phyloP scores from a whole-genome alignment of 2,113 vertebrate species.

The Eleginops maclovinus region DNA sequence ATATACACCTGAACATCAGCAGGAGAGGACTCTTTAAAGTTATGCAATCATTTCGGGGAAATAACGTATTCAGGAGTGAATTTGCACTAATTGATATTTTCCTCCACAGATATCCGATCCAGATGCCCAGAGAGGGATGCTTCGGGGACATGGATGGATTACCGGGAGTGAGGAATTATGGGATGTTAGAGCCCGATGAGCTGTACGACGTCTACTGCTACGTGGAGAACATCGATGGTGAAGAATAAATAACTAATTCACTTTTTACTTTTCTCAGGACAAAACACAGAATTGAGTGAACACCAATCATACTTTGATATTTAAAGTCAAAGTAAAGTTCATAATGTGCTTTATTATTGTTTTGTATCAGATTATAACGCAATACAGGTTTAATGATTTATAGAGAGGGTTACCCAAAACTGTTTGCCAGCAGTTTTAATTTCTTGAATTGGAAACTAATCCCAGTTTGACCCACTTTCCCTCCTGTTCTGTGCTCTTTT shows the following conservation, averaged over 20 bases:
- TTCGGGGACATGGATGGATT: conserved; percentile 93
- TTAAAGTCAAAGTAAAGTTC: too few species aligned
- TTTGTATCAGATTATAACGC: too few species aligned
- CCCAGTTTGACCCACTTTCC: neutral
- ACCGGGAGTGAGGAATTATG: conserved; percentile 92
- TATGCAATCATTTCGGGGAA: too few species aligned
- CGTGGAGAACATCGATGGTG: conserved; percentile 90
- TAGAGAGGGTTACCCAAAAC: too few species aligned
- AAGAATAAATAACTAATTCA: neutral
- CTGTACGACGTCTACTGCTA: conserved; percentile 96
- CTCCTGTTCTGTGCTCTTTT: neutral
- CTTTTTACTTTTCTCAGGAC: too few species aligned
- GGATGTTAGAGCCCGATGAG: conserved; percentile 87
- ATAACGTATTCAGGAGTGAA: too few species aligned
- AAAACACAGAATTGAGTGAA: too few species aligned
- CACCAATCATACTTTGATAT: too few species aligned
- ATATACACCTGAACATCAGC: too few species aligned
- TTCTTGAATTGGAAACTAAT: neutral
- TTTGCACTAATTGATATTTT: conserved; percentile 10
- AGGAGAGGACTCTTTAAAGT: too few species aligned
- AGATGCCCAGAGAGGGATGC: conserved; percentile 91
- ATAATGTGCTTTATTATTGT: too few species aligned
- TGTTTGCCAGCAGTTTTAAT: neutral
- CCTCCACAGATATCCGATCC: conserved; percentile 90
- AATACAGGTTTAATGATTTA: too few species aligned